phyloP scores from a whole-genome alignment of 2,113 vertebrate genomes.

The Pangasianodon gigas region DNA sequence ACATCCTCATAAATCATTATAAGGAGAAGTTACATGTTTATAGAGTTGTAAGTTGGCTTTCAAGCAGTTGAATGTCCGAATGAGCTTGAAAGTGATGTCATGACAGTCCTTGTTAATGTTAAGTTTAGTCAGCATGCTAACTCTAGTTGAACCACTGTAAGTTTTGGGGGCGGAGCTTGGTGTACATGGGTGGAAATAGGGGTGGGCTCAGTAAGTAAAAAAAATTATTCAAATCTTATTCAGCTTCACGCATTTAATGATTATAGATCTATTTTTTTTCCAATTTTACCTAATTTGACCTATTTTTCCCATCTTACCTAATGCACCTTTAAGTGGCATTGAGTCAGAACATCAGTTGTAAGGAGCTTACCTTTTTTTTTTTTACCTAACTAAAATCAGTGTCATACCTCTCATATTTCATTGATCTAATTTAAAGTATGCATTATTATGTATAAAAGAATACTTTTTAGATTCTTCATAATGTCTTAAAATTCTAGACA shows the following conservation, averaged over 20 bases:
- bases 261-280: background rate
- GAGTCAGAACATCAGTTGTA: no score
- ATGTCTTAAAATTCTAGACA: no score
- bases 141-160: background rate
- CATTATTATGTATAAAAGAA: no score
- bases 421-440: no score
- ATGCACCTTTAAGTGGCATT: no score
- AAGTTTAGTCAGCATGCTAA: background rate
- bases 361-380: no score
- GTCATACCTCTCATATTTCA: no score
- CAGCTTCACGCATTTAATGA: background rate
- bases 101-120: background rate
- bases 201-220: background rate
- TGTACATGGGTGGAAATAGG: background rate
- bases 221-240: background rate
- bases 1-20: background rate
- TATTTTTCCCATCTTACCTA: background rate
- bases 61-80: background rate
- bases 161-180: background rate
- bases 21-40: background rate
- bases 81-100: background rate
- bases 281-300: background rate
- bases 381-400: no score
- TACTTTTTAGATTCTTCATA: no score
- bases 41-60: background rate